Base-by-base conservation (phyloP, 2,888 invertebrate species). In the Cerceris ruficornis region DNA sequence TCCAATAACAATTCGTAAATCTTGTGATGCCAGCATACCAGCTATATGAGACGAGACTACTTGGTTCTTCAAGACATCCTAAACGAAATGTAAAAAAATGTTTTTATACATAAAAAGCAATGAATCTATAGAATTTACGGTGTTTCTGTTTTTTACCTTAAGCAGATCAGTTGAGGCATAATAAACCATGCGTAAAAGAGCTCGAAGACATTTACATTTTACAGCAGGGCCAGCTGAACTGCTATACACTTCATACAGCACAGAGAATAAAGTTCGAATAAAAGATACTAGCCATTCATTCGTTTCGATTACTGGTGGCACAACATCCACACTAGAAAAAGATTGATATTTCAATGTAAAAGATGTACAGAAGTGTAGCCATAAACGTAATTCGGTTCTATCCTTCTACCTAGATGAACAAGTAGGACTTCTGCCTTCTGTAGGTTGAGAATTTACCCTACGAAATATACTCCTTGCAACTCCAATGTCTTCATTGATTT, bases 161-260 rank as follows among this genome's bases (percentile, higher is more conserved):
- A 99, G 94, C 83, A 99, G 94, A 87, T 97, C 96, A 0, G 98
- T 95, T 83, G 96, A 96, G 9, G 98, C 98, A 92, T 98, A 99
- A 93, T 97, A 98, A 5, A 99, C 97, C 96, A 99, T 99, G 78
- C 99, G 95, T 69, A 99, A 94, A 77, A 99, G 95, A 6, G 99
- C 99, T 90, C 98, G 96, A 77, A 99, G 95, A 91, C 99, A 99
- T 93, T 98, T 98, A 93, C 98, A 98, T 87, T 99, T 96, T 42
- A 99, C 98, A 77, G 98, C 97, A 42, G 99, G 98, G 8, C 99
- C 99, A 69, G 99, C 99, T 78, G 98, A 98, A 87, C 98, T 98
- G 92, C 98, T 98, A 93, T 99, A 99, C 69, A 99, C 98, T 94
- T 99, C 99, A 93, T 99, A 99, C 59, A 99, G 94, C 41, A 99